Base-by-base conservation (phyloP, 2,113 vertebrate species). In the Mystacornis crossleyi region DNA sequence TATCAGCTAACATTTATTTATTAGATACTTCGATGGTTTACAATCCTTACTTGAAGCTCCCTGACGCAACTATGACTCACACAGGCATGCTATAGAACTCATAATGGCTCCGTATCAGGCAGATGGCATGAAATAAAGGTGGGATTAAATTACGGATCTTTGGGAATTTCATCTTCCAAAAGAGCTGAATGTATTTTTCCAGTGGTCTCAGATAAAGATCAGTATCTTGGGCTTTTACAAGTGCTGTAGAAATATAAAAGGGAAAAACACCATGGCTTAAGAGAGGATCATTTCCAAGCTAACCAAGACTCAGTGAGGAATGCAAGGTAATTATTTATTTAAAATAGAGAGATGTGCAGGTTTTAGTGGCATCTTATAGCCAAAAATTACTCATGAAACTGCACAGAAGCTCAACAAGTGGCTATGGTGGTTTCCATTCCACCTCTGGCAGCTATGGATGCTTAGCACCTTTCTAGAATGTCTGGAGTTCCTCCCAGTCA, bases 91-190 rank as follows among this genome's bases (percentile, higher is more conserved):
- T 98, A 61, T 98, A 99, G 91, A 97, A 98, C 21, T 75, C 81
- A 53, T 98, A 99, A 80, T 98, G 98, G 65, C 95, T 98, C 98
- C 98, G 98, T 81, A 99, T 97, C 38, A 99, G 98, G 66, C 95
- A 98, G 58, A 99, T 89, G 14, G 96, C 97, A 43, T 99, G 98
- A 93, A 99, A 98, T 28, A 99, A 95, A 7, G 97, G 96, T 24
- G 96, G 84, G 7, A 98, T 97, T 64, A 97, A 95, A 20, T 77
- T 38, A 38, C 19, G 9, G 7, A 96, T 92, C 33, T 97, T 93
- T 43, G 95, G 90, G 95, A 99, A 98, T 60, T 97, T 97, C 3
- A 79, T 82, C 42, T 98, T 98, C 94, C 96, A 70, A 81, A 99
- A 74, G 23, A 95, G 33, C 43, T 95, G 94, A 78, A 99, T 90